phyloP scores from a whole-genome alignment of 64 coral and sea anemone species.

The Dendronephthya gigantea region DNA sequence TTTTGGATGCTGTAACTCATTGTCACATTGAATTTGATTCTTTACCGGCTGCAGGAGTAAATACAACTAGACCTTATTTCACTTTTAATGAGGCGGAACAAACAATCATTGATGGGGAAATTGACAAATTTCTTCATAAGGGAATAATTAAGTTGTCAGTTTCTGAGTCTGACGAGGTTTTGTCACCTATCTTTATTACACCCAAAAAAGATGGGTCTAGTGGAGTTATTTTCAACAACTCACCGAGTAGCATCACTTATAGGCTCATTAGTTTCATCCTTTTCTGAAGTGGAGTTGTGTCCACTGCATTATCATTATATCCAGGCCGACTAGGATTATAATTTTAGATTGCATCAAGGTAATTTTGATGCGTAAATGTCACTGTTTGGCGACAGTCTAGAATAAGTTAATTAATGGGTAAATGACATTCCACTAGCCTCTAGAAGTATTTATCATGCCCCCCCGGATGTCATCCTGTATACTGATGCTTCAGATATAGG shows the following conservation, averaged over 20 bases:
- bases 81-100: slow-evolving; percentile 29
- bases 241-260: slow-evolving; percentile 30
- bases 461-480: not conserved
- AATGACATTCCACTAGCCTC: not conserved
- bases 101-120: slow-evolving; percentile 37
- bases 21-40: slow-evolving; percentile 46
- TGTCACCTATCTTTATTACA: slow-evolving; percentile 44
- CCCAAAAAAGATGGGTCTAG: slow-evolving; percentile 51
- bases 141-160: slow-evolving; percentile 25
- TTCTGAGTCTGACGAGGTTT: slow-evolving; percentile 23
- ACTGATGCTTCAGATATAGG: not conserved
- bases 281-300: slow-evolving; percentile 28
- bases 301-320: slow-evolving; percentile 10
- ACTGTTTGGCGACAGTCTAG: slow-evolving; percentile 6
- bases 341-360: slow-evolving; percentile 7
- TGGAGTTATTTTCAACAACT: slow-evolving; percentile 46
- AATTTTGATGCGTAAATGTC: slow-evolving; percentile 29
- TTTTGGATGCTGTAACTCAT: slow-evolving; percentile 45
- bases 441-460: not conserved
- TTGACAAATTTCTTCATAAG: slow-evolving; percentile 41
- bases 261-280: slow-evolving; percentile 2
- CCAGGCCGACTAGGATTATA: slow-evolving; percentile 4
- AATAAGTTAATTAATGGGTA: slow-evolving; percentile 23
- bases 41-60: slow-evolving; percentile 6
- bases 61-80: slow-evolving; percentile 7